These are phyloP conservation scores for Malaclemys terrapin DNA, from an alignment of 2,113 vertebrate genomes.

Conservation along the genomic window DNA sequence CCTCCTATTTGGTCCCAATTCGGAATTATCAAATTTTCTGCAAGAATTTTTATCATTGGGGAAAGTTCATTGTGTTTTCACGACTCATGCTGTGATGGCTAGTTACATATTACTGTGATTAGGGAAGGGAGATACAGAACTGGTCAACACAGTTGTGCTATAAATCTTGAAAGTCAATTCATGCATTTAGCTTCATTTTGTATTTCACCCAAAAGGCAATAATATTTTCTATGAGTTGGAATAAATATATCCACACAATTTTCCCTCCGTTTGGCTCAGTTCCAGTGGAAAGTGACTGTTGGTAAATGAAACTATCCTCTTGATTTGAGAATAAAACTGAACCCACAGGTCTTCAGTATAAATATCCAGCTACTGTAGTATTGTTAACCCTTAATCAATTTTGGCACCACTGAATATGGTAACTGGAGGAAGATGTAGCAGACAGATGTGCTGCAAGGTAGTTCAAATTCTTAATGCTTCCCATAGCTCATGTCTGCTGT, in stretches of 20 bases:
- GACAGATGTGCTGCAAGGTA: background rate
- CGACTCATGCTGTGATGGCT: background rate
- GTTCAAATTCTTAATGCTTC: background rate
- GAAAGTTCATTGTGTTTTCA: background rate
- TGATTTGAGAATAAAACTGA: background rate
- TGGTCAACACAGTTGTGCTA: background rate
- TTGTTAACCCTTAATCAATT: background rate
- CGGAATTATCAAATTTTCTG: background rate
- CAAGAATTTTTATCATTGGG: conserved; percentile 8
- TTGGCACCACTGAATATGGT: background rate
- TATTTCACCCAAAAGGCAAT: background rate
- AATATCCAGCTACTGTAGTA: background rate
- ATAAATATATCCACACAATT: background rate
- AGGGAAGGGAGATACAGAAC: background rate
- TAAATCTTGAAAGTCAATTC: background rate
- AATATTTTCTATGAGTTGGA: background rate
- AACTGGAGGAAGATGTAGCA: background rate
- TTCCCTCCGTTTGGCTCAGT: background rate
- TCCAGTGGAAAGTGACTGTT: background rate
- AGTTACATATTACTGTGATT: background rate
- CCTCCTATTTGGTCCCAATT: conserved; percentile 18
- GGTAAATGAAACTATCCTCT: background rate
- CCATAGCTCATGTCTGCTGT: background rate
- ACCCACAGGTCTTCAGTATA: background rate
- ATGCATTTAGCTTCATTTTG: background rate